Percentiles rank a stretch among this genome's conserved stretches.
Conservation (phyloP, 2,888 invertebrate genomes). For the Hydraecia micacea region DNA sequence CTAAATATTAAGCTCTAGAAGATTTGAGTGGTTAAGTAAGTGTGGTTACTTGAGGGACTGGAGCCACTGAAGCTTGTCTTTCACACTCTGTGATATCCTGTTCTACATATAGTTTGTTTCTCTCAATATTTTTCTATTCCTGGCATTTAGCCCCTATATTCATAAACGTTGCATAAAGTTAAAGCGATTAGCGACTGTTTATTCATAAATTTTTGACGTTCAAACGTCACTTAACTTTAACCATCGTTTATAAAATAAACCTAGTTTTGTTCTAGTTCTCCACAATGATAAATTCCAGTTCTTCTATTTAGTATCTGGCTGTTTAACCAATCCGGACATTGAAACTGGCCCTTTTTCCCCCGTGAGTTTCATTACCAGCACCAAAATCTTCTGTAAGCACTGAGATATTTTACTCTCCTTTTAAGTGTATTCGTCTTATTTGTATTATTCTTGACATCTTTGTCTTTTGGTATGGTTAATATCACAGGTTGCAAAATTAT, state of each 20-base stretch:
- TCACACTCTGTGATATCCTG: neutral
- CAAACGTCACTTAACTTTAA: neutral
- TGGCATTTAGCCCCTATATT: neutral
- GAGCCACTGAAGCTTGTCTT: neutral
- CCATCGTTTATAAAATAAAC: neutral
- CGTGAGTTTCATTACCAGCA: neutral
- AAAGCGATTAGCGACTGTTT: neutral
- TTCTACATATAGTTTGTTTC: neutral
- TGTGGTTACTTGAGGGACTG: constrained; percentile 21
- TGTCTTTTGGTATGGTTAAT: neutral
- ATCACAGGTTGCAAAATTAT: neutral
- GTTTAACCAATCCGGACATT: neutral
- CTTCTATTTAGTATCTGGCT: neutral
- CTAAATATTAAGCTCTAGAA: constrained; percentile 52
- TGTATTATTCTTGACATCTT: neutral
- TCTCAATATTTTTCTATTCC: neutral
- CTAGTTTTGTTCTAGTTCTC: neutral
- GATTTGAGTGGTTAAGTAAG: constrained; percentile 36
- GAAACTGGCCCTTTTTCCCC: neutral
- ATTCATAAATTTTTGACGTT: neutral
- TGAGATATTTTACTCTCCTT: neutral
- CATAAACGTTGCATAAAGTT: neutral
- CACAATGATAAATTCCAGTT: neutral
- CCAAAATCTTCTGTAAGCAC: neutral
- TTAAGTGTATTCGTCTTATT: neutral